Percentiles rank a stretch among this genome's conserved stretches.
Evolutionary conservation across 2,888 invertebrate genomes (phyloP).

Genomic region (Loripinus fragilis): DNA sequence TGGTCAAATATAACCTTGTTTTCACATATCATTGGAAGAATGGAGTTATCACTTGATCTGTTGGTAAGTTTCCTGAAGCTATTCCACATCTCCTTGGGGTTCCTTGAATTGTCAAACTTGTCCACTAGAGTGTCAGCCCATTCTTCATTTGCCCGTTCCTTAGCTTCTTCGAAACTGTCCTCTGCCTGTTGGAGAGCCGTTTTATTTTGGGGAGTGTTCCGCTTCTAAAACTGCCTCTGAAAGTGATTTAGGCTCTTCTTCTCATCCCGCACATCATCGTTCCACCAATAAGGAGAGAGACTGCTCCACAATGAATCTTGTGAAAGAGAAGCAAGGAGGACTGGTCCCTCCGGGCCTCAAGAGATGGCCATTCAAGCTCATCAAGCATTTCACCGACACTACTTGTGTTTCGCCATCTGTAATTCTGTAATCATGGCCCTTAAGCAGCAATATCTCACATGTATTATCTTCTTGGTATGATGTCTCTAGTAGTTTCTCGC

Average conservation of each 20-base stretch:
- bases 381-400: too few relatives aligned
- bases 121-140: not conserved
- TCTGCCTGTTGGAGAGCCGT: not conserved
- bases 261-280: not conserved
- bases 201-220: not conserved
- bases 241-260: not conserved
- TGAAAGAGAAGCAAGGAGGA: too few relatives aligned
- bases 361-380: too few relatives aligned
- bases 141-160: not conserved
- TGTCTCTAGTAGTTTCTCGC: too few relatives aligned
- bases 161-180: not conserved
- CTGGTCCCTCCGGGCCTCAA: too few relatives aligned
- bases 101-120: constrained; percentile 4
- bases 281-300: constrained; percentile 1
- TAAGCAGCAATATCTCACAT: too few relatives aligned
- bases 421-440: too few relatives aligned
- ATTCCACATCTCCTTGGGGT: constrained; percentile 8
- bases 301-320: too few relatives aligned
- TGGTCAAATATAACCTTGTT: constrained; percentile 4
- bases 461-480: too few relatives aligned
- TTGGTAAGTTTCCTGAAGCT: constrained; percentile 7
- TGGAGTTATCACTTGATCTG: constrained; percentile 13
- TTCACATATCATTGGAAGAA: not conserved
- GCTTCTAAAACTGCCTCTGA: not conserved
- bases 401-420: too few relatives aligned